Conservation (phyloP, 2,797 vertebrate species). For the Dicrostonyx torquatus region DNA sequence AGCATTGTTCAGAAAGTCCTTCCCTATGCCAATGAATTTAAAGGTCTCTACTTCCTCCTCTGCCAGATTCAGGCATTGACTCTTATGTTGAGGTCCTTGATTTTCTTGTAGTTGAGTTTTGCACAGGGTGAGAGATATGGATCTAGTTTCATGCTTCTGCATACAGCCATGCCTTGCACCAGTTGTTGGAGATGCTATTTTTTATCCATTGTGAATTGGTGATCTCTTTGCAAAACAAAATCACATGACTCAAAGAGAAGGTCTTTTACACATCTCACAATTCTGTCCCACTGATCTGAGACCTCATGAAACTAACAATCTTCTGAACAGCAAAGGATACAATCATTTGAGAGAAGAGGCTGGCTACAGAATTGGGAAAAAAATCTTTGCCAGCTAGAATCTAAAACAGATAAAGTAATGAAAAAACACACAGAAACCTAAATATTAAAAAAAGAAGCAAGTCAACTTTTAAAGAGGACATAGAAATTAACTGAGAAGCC, state of each 20-base stretch:
- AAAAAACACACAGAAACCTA: not conserved
- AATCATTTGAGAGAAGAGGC: not conserved
- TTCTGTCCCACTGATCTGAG: not conserved
- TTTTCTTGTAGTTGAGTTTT: not conserved
- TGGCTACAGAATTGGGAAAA: not conserved
- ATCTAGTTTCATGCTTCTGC: not conserved
- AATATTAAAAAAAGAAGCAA: not conserved
- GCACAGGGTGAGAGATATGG: not conserved
- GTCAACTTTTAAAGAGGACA: not conserved
- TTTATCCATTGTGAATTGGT: not conserved
- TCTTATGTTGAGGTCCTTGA: not conserved
- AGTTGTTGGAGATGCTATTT: not conserved
- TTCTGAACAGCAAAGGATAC: not conserved
- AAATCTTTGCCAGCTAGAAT: not conserved
- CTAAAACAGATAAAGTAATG: not conserved
- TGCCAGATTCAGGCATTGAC: not conserved
- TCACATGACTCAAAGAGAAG: not conserved
- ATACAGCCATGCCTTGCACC: not conserved
- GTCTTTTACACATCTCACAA: not conserved
- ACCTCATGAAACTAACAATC: not conserved
- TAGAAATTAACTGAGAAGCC: not conserved
- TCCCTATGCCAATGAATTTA: not conserved
- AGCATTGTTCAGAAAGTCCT: not conserved
- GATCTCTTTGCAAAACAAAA: not conserved
- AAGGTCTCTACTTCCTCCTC: not conserved